These are phyloP conservation scores for Scartelaos histophorus DNA, from an alignment of 2,113 vertebrate species.

Conservation along the genomic window DNA sequence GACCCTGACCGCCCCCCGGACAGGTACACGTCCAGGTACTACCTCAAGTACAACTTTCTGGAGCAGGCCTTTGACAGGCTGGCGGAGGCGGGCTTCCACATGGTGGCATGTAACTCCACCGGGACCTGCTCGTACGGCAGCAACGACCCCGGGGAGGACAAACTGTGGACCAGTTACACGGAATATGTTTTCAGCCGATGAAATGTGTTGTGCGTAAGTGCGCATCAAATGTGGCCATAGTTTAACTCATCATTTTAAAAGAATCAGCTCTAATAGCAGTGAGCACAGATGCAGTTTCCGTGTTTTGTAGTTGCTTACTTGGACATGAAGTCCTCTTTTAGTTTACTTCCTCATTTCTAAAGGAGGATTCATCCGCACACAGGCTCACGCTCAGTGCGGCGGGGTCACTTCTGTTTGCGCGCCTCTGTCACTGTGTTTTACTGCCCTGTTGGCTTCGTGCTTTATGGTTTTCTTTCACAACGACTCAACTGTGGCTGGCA, in stretches of 20 bases:
- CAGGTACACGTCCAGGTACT: constrained; percentile 96
- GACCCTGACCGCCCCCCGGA: constrained; percentile 94
- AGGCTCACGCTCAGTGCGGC: neutral
- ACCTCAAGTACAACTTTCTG: constrained; percentile 98
- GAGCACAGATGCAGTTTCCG: neutral
- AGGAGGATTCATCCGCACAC: neutral
- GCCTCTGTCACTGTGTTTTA: constrained; percentile 5
- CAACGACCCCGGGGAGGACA: constrained; percentile 91
- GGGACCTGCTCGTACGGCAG: constrained; percentile 93
- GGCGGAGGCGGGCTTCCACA: constrained; percentile 91
- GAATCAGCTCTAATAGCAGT: neutral
- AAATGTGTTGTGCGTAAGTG: neutral
- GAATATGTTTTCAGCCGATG: constrained; percentile 92
- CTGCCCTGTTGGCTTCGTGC: neutral
- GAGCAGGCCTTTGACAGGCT: constrained; percentile 97
- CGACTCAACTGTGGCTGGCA: constrained; percentile 6
- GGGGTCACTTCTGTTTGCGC: neutral
- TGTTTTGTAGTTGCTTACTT: neutral
- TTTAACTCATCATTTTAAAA: neutral
- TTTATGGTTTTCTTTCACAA: constrained; percentile 24
- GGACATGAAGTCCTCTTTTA: constrained; percentile 8
- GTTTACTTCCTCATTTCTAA: constrained; percentile 11
- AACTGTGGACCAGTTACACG: constrained; percentile 98
- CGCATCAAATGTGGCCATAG: neutral
- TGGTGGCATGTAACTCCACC: constrained; percentile 96